A percentile compares a stretch with the other conserved stretches of the same genome.
These are phyloP conservation scores for Eutolmus rufibarbis DNA, from an alignment of 2,888 invertebrate genomes.

Conservation along the genomic window DNA sequence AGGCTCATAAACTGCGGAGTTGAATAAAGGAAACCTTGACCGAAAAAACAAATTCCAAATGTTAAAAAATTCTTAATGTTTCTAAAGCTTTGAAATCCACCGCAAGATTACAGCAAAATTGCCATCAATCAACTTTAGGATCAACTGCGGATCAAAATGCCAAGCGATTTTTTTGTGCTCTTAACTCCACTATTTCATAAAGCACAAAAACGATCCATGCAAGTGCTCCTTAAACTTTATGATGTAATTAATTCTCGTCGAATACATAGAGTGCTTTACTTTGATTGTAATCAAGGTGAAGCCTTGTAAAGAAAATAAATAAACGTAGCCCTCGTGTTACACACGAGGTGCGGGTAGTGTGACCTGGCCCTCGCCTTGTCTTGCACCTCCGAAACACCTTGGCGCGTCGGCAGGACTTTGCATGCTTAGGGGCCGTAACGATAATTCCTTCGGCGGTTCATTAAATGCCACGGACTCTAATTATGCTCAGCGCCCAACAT, in stretches of 20 bases:
- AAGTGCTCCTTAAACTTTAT: background rate
- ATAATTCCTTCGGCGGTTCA: slow-evolving; percentile 24
- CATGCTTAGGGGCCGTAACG: slow-evolving; percentile 1
- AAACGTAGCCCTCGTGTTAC: background rate
- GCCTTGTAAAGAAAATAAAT: background rate
- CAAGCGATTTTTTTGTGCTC: background rate
- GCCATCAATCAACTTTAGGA: background rate
- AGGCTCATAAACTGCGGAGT: background rate
- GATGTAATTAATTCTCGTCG: background rate
- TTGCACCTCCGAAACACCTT: background rate
- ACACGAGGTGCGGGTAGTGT: background rate
- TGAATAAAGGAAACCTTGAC: background rate
- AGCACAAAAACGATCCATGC: background rate
- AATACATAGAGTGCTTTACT: background rate
- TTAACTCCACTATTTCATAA: background rate
- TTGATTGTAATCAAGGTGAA: background rate
- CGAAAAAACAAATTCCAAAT: background rate
- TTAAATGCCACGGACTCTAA: slow-evolving; percentile 25
- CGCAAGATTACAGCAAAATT: background rate
- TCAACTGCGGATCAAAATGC: background rate
- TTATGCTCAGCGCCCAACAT: slow-evolving; percentile 8
- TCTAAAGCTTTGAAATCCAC: background rate
- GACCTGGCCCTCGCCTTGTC: background rate
- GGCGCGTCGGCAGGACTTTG: background rate
- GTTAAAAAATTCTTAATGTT: background rate